Evolutionary conservation across 2,113 vertebrate species (phyloP).

Genomic region (Hirundichthys speculiger): DNA sequence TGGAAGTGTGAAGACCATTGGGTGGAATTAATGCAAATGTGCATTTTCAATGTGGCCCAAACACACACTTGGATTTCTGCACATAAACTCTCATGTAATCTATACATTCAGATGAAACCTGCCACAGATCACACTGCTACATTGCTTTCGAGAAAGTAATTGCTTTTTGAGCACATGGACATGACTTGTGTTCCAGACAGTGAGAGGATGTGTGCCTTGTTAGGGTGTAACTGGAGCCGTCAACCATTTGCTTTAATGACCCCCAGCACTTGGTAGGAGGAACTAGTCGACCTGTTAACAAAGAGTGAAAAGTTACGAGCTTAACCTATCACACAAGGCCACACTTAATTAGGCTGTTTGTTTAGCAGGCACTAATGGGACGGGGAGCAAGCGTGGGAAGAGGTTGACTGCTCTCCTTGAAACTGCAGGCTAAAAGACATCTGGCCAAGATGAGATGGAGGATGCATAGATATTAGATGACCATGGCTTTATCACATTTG

Average conservation of each 20-base stretch:
- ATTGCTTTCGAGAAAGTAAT: constrained; percentile 57
- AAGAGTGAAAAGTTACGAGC: constrained; percentile 55
- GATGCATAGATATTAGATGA: constrained; percentile 30
- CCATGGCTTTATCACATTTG: constrained; percentile 10
- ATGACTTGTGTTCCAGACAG: constrained; percentile 43
- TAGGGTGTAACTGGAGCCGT: constrained; percentile 50
- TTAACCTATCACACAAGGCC: constrained; percentile 61
- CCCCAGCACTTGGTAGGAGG: constrained; percentile 51
- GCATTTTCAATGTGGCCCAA: constrained; percentile 29
- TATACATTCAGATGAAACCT: constrained; percentile 19
- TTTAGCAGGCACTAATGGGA: constrained; percentile 60
- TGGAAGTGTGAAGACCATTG: constrained; percentile 24
- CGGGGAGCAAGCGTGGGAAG: constrained; percentile 18
- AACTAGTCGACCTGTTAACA: constrained; percentile 61
- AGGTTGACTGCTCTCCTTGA: constrained; percentile 61
- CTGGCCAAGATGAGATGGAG: constrained; percentile 50
- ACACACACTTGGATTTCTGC: constrained; percentile 11
- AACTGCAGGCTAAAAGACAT: constrained; percentile 64
- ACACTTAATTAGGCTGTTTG: constrained; percentile 74
- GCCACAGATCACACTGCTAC: constrained; percentile 40
- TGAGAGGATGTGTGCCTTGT: constrained; percentile 55
- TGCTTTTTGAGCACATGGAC: constrained; percentile 61
- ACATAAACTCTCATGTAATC: constrained; percentile 19
- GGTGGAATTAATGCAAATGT: constrained; percentile 33
- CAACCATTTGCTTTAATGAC: constrained; percentile 72